Evolutionary conservation across 2,113 vertebrate species (phyloP).

Genomic region (Pelmatolapia mariae): DNA sequence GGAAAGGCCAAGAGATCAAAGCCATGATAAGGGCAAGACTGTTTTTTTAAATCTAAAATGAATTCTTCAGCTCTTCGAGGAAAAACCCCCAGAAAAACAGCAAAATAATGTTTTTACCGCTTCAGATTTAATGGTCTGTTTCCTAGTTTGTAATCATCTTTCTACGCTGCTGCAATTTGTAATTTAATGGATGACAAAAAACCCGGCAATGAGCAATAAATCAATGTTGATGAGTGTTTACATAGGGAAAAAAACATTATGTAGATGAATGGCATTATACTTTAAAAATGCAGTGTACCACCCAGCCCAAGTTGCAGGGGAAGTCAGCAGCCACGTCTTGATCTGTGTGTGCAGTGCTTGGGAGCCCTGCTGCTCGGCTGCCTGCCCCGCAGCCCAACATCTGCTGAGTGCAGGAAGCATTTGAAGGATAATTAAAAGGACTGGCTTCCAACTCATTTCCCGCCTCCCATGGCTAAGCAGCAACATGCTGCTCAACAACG

Average conservation of each 20-base stretch:
- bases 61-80: not conserved
- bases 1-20: not conserved
- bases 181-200: not conserved
- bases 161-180: not conserved
- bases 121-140: not conserved
- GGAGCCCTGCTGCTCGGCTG: constrained; percentile 54
- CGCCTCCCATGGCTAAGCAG: constrained; percentile 66
- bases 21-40: not conserved
- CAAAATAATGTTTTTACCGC: not conserved
- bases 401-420: constrained; percentile 71
- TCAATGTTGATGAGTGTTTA: not conserved
- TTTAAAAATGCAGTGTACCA: constrained; percentile 13
- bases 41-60: not conserved
- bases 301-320: constrained; percentile 20
- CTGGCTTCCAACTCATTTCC: constrained; percentile 71
- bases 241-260: not conserved
- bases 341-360: constrained; percentile 27
- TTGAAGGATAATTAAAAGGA: constrained; percentile 75
- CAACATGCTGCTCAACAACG: constrained; percentile 53
- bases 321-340: constrained; percentile 27
- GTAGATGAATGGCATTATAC: not conserved
- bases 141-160: not conserved
- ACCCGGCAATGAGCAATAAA: not conserved
- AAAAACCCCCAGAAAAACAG: not conserved
- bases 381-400: constrained; percentile 70